Evolutionary conservation across 2,113 vertebrate genomes (phyloP), one percentile per base, ranked within the genome.

Genomic region (Nesospiza acunhae): DNA sequence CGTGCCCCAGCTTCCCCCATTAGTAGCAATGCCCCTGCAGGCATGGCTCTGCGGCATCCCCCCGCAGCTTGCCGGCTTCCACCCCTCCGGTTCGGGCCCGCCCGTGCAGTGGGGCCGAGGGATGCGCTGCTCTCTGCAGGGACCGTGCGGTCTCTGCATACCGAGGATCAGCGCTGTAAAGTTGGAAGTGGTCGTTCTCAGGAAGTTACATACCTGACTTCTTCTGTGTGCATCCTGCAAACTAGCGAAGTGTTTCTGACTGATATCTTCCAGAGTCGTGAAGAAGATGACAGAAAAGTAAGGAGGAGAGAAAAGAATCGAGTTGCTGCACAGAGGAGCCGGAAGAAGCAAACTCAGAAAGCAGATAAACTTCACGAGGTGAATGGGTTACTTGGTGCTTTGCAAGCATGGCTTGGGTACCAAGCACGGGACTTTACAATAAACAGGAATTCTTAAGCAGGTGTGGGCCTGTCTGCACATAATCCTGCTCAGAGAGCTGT

Each of bases 311-410:
- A 99, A 82, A 99, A 99, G 94, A 99, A 99, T 86, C 97, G 99
- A 84, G 98, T 99, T 10, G 99, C 99, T 35, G 99, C 99, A 20
- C 99, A 99, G 97, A 99, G 98, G 84, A 99, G 99, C 93, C 97
- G 99, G 47, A 99, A 99, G 97, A 99, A 99, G 94, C 99, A 99
- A 97, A 99, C 98, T 2, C 98, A 99, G 96, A 99, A 99, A 97
- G 99, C 99, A 19, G 99, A 99, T 94, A 97, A 98, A 87, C 98
- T 99, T 77, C 99, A 99, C 0, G 97, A 99, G 98, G 99, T 99
- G 95, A 96, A 96, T 42, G 85, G 31, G 30, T 62, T 62, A 33
- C 66, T 79, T 6, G 24, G 52, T 28, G n/a, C 30, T 93, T 90
- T 30, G 59, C 47, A 11, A 80, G 53, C 66, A 49, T 1, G 0